Percentiles rank a stretch among this genome's conserved stretches.
phyloP scores from a whole-genome alignment of 2,797 vertebrate genomes.

The Pseudochirops corinnae region DNA sequence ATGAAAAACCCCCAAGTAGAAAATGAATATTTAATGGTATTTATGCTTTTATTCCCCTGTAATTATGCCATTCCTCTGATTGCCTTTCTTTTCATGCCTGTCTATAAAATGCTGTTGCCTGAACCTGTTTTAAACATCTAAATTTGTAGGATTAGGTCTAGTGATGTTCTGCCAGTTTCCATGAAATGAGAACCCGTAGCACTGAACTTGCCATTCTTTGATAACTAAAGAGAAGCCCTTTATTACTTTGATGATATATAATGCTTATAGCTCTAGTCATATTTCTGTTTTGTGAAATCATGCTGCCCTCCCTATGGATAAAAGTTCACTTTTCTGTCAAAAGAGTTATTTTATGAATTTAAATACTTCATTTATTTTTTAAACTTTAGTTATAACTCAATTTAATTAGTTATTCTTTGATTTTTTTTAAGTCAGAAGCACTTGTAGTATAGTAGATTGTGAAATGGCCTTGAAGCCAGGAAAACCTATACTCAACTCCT shows the following conservation, averaged over 20 bases:
- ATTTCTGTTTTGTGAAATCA: not conserved
- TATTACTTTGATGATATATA: not conserved
- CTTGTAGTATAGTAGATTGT: no score
- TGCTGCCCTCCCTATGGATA: constrained; percentile 26
- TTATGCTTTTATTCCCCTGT: constrained; percentile 85
- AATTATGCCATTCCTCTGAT: constrained; percentile 84
- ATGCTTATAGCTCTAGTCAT: not conserved
- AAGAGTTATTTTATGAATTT: constrained; percentile 40
- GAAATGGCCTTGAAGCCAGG: no score
- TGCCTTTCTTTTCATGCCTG: constrained; percentile 83
- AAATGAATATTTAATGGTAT: constrained; percentile 83
- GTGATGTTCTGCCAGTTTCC: constrained; percentile 82
- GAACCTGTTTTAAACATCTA: constrained; percentile 83
- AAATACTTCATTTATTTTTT: constrained; percentile 41
- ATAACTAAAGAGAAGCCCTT: constrained; percentile 18
- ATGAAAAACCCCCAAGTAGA: constrained; percentile 75
- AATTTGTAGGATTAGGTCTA: constrained; percentile 72
- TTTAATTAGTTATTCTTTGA: constrained; percentile 12
- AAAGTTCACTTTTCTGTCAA: not conserved
- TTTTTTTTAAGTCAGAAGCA: no score
- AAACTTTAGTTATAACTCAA: constrained; percentile 54
- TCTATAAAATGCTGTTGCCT: constrained; percentile 80
- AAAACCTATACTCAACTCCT: no score
- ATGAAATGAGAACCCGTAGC: constrained; percentile 70
- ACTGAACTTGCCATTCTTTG: constrained; percentile 40